Evolutionary conservation across 2,888 invertebrate species (phyloP).

Genomic region (Xestia xanthographa): DNA sequence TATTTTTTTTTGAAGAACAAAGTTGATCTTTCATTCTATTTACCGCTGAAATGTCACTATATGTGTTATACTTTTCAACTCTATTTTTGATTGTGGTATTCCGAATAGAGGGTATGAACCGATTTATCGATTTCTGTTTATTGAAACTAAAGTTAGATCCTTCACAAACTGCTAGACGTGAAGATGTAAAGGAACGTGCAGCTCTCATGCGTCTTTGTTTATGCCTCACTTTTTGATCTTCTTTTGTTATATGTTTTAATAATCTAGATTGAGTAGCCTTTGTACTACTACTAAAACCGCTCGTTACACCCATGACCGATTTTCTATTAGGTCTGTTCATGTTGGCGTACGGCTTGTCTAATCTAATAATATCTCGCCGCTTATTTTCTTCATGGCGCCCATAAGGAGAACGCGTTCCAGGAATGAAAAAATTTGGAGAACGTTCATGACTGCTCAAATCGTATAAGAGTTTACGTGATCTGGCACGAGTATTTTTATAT

Average conservation of each 20-base stretch:
- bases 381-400: conserved; percentile 23
- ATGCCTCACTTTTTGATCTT: conserved; percentile 3
- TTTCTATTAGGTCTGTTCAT: conserved; percentile 23
- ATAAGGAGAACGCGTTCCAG: conserved; percentile 17
- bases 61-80: conserved; percentile 7
- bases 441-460: conserved; percentile 6
- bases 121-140: conserved; percentile 69
- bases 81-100: conserved; percentile 1
- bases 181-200: not conserved
- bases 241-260: conserved; percentile 8
- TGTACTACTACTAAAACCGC: conserved; percentile 7
- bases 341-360: conserved; percentile 6
- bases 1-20: conserved; percentile 12
- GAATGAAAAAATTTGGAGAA: conserved; percentile 15
- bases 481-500: conserved; percentile 22
- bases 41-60: conserved; percentile 13
- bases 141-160: conserved; percentile 69
- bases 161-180: conserved; percentile 62
- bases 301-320: conserved; percentile 31
- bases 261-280: conserved; percentile 31
- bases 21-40: conserved; percentile 20
- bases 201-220: conserved; percentile 11
- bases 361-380: conserved; percentile 3
- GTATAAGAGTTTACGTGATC: conserved; percentile 6
- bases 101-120: not conserved